These are phyloP conservation scores for Aradophagus sp. DNA, from an alignment of 1,140 invertebrate genomes.

Conservation along the genomic window DNA sequence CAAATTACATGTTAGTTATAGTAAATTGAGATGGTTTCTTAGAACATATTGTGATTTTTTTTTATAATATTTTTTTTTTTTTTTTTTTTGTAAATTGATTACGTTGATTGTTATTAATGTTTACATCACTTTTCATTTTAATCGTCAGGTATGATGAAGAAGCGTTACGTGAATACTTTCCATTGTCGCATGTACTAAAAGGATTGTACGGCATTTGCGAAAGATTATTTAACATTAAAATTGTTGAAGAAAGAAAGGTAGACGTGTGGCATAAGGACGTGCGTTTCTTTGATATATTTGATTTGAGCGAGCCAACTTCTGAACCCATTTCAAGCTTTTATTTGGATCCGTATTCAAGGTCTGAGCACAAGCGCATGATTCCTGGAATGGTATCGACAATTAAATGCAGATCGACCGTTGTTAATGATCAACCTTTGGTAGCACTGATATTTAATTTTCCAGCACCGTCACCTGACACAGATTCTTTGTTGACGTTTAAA, in stretches of 20 bases:
- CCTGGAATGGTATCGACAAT: constrained; percentile 82
- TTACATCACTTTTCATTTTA: too few species aligned
- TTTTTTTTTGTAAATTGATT: too few species aligned
- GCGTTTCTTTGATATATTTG: constrained; percentile 86
- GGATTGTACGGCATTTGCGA: constrained; percentile 78
- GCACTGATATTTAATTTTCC: constrained; percentile 90
- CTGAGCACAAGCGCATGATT: constrained; percentile 75
- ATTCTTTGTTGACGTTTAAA: constrained; percentile 83
- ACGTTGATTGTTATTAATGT: too few species aligned
- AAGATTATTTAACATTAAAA: constrained; percentile 85
- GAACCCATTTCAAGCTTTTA: constrained; percentile 86
- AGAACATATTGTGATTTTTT: too few species aligned
- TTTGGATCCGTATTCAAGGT: constrained; percentile 85
- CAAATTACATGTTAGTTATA: constrained; percentile 77
- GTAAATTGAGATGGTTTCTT: too few species aligned
- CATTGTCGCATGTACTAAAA: constrained; percentile 83
- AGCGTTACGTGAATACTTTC: constrained; percentile 87
- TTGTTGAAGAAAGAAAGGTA: constrained; percentile 79
- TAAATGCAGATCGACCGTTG: constrained; percentile 79
- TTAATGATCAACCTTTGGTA: constrained; percentile 80
- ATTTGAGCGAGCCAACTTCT: constrained; percentile 78
- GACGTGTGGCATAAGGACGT: constrained; percentile 91
- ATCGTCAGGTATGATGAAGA: constrained; percentile 82
- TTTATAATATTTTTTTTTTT: not conserved
- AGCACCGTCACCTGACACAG: constrained; percentile 77